Evolutionary conservation across 2,113 vertebrate genomes (phyloP).

Genomic region (Vidua chalybeata): DNA sequence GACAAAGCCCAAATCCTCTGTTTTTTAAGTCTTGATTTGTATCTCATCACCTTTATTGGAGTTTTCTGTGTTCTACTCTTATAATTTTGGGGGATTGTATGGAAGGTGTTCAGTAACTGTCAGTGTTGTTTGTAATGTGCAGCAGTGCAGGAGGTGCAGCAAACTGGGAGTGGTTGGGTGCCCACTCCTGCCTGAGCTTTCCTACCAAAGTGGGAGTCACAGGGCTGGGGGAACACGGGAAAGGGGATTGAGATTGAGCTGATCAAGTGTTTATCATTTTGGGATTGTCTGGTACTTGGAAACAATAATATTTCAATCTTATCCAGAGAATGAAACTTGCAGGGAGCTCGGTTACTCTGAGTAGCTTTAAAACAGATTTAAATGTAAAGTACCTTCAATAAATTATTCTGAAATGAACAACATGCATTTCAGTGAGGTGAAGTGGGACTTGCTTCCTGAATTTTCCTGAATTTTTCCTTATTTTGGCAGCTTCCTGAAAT

Average conservation of each 20-base stretch:
- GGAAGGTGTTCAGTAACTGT: too few species aligned
- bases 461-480: not conserved
- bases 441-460: not conserved
- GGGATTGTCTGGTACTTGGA: not conserved
- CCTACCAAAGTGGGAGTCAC: not conserved
- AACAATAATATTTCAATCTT: not conserved
- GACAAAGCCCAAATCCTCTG: not conserved
- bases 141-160: not conserved
- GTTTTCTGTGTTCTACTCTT: not conserved
- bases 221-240: not conserved
- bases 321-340: not conserved
- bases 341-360: rapidly evolving
- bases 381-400: not conserved
- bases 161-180: not conserved
- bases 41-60: not conserved
- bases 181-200: not conserved
- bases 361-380: not conserved
- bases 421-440: not conserved
- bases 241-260: not conserved
- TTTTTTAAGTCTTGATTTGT: not conserved
- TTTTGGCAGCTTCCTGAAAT: not conserved
- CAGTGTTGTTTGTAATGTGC: not conserved
- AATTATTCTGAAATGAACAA: not conserved
- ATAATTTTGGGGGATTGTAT: not conserved
- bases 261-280: not conserved